Evolutionary conservation across 2,888 invertebrate species (phyloP), one percentile per base, ranked within the genome.

Genomic region (Tachina fera): DNA sequence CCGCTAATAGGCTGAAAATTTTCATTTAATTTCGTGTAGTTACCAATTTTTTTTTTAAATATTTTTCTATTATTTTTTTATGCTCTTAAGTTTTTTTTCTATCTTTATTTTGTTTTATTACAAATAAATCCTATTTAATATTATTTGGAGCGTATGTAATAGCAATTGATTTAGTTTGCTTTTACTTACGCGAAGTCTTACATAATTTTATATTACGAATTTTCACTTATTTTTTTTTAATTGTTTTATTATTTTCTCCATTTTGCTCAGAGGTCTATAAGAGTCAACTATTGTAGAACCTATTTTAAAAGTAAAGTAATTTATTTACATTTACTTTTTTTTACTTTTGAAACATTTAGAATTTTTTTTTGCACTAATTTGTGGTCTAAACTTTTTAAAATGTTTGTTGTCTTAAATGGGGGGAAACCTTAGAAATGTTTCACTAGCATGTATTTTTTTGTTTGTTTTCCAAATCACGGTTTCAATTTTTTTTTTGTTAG

Each of bases 81-180:
- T 41, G 58, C 41, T 31, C 47, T 58, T 49, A 58, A 58, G 41
- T 71, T 65, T 31, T 16, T 75, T 81, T 31, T 61, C 10, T 45
- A 47, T 43, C 16, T 71, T 63, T 76, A 13, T 65, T 61, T 58
- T 58, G 8, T 67, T 47, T 3, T 61, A 39, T 75, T 53, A 13
- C 39, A 67, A 45, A 53, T 9, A 82, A 83, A 86, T 76, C 79
- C 79, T 68, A 83, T 83, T 86, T 72, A 53, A 72, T 72, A 60
- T 70, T 82, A 65, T 82, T 82, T 85, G 74, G 82, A 82, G 75
- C 85, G 51, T 71, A 65, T 45, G 41, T 84, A 84, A 84, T 74
- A 61, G 47, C 81, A 81, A 81, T 77, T 85, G 84, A 39, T 84
- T 80, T 61, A n/a, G 14, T 31, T 31, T 80, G 39, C 31, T 53